Evolutionary conservation across 2,797 vertebrate species (phyloP).

Genomic region (Fundulus diaphanus): DNA sequence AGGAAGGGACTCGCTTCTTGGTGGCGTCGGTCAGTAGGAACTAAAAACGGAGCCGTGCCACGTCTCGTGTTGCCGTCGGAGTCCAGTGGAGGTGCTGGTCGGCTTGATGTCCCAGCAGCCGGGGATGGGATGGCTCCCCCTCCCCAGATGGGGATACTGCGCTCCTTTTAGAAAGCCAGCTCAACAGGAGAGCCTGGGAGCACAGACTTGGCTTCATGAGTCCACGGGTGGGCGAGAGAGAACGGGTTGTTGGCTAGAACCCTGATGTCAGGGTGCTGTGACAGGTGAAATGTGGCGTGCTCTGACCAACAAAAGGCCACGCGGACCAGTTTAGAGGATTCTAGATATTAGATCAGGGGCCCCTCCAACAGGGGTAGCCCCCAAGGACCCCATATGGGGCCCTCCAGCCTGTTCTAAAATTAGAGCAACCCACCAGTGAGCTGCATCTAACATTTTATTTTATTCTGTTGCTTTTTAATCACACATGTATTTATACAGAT

Average conservation of each 20-base stretch:
- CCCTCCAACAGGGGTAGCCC: no score
- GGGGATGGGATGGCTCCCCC: no score
- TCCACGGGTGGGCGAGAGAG: not conserved
- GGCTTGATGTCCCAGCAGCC: not conserved
- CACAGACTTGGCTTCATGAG: not conserved
- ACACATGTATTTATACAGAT: no score
- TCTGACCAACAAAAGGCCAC: not conserved
- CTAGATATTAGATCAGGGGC: no score
- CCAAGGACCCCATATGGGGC: no score
- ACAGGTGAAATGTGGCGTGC: no score
- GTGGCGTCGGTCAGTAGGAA: not conserved
- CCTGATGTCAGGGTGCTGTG: not conserved
- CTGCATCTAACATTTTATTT: no score
- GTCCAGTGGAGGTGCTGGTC: not conserved
- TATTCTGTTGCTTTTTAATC: no score
- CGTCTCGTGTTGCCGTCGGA: not conserved
- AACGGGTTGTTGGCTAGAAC: not conserved
- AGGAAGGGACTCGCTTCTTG: not conserved
- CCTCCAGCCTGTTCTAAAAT: no score
- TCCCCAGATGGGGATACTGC: conserved; percentile 69
- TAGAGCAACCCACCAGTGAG: no score
- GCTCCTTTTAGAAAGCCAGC: conserved; percentile 65
- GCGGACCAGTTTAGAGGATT: no score
- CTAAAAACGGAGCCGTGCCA: not conserved
- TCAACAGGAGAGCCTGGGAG: conserved; percentile 17